phyloP scores from a whole-genome alignment of 2,797 vertebrate genomes.

The Catharus ustulatus region DNA sequence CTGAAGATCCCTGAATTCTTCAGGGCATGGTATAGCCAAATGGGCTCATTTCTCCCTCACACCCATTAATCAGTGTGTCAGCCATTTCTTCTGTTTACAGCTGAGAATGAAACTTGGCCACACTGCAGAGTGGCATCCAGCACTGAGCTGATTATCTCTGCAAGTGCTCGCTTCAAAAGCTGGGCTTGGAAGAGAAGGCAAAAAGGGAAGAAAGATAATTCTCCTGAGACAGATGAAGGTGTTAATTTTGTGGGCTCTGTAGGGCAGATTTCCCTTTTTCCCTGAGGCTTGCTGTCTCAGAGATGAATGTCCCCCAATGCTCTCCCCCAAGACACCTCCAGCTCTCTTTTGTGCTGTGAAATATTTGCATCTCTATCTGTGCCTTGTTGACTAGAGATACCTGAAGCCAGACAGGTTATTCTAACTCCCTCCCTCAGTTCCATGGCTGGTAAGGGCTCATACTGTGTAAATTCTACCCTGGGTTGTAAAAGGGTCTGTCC shows the following conservation, averaged over 20 bases:
- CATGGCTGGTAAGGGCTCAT: neutral
- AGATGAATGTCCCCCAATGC: neutral
- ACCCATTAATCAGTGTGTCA: neutral
- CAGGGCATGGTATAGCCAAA: neutral
- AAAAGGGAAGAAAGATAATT: neutral
- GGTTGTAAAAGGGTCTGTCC: neutral
- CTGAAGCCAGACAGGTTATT: neutral
- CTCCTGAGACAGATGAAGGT: neutral
- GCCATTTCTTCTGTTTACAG: neutral
- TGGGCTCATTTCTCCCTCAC: neutral
- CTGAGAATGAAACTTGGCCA: neutral
- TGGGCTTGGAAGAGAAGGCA: neutral
- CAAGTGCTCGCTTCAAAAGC: neutral
- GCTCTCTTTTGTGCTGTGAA: neutral
- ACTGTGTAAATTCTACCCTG: neutral
- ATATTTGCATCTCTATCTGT: neutral
- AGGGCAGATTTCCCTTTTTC: neutral
- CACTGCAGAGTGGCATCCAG: neutral
- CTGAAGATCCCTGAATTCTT: neutral
- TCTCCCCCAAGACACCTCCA: neutral
- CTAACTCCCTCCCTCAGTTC: neutral
- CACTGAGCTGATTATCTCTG: neutral
- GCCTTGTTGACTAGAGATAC: neutral
- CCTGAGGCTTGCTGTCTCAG: neutral
- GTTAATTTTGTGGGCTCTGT: neutral